phyloP scores from a whole-genome alignment of 2,797 vertebrate species.

The Spinus pinus region DNA sequence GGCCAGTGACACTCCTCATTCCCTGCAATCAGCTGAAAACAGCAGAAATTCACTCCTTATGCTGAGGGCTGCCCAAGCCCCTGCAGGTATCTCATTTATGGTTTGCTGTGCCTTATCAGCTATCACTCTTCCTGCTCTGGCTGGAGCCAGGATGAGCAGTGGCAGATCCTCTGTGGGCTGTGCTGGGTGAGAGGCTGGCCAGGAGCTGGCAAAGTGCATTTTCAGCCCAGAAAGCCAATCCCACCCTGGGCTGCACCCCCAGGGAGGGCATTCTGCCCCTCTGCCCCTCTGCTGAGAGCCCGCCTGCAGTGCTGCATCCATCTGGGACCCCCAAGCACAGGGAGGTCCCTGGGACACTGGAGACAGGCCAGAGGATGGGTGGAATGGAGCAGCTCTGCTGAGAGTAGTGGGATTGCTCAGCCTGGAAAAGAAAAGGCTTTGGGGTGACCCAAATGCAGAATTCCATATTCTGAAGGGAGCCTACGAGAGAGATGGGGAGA shows the following conservation, averaged over 20 bases:
- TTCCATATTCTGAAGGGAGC: neutral
- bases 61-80: neutral
- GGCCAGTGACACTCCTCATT: neutral
- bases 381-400: neutral
- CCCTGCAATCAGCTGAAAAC: neutral
- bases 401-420: neutral
- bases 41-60: neutral
- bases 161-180: neutral
- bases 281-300: neutral
- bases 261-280: neutral
- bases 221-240: neutral
- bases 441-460: neutral
- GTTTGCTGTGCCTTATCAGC: neutral
- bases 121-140: neutral
- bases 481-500: neutral
- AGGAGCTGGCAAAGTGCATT: neutral
- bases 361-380: rapidly evolving
- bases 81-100: neutral
- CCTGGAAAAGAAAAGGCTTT: neutral
- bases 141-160: rapidly evolving
- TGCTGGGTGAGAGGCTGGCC: neutral
- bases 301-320: neutral
- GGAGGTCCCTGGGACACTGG: rapidly evolving
- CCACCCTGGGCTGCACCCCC: neutral
- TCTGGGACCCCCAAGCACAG: neutral